Evolutionary conservation across 2,113 vertebrate genomes (phyloP).

Genomic region (Lanius ludovicianus): DNA sequence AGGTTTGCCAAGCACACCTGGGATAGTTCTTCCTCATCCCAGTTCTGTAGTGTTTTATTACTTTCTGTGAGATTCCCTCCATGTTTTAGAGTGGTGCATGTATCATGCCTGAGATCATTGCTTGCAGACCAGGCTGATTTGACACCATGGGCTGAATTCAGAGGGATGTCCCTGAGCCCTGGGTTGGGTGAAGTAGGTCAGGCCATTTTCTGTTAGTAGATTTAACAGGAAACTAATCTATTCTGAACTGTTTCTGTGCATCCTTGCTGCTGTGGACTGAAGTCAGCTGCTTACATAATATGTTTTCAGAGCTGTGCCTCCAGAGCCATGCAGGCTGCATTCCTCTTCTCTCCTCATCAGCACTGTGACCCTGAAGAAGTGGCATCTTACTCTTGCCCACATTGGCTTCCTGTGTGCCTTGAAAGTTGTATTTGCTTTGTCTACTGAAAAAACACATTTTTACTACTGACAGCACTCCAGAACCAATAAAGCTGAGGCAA

Average conservation of each 20-base stretch:
- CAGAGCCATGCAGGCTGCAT: not conserved
- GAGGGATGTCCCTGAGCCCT: not conserved
- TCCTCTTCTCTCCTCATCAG: slow-evolving; percentile 35
- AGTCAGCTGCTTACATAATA: not conserved
- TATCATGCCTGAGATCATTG: not conserved
- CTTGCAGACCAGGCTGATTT: not conserved
- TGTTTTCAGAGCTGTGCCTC: slow-evolving; percentile 10
- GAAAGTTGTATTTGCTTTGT: slow-evolving; percentile 46
- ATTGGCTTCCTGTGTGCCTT: slow-evolving; percentile 13
- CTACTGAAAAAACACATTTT: slow-evolving; percentile 44
- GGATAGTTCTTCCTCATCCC: not conserved
- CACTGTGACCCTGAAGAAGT: not conserved
- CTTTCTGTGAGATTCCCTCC: not conserved
- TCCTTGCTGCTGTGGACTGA: not conserved
- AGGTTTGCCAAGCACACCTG: not conserved
- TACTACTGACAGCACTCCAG: slow-evolving; percentile 15
- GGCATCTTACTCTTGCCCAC: not conserved
- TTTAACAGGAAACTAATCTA: not conserved
- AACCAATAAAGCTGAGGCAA: slow-evolving; percentile 7
- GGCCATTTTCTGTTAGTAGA: not conserved
- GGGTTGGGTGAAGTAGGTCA: not conserved
- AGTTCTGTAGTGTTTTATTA: not conserved
- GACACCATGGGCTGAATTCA: not conserved
- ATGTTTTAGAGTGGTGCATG: accelerated
- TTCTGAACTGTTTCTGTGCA: not conserved